Evolutionary conservation across 2,797 vertebrate genomes (phyloP), one percentile per base, ranked within the genome.

Genomic region (Rhinoraja longicauda): DNA sequence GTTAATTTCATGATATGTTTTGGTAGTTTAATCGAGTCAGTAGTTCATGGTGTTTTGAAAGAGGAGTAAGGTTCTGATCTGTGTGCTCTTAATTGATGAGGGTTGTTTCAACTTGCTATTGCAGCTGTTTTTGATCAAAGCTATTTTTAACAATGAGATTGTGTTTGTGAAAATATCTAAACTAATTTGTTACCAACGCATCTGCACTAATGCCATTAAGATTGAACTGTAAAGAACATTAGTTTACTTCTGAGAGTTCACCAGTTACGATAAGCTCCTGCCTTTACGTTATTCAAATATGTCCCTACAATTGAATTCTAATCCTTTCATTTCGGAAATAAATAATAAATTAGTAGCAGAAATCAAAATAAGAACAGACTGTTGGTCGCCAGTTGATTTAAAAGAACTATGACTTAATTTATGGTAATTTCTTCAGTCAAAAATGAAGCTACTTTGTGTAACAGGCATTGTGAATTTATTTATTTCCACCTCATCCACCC

Each of bases 141-240:
- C 75, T 92, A 45, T 57, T 73, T 92, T 75, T 53, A 72, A 24
- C 6, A 13, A 53, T 75, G 36, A 92, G 70, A 24, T 24, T 15
- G 13, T 53, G 39, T 75, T 73, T 53, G 13, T 84, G 72, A 24
- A 72, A 73, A 91, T 91, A 53, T 92, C 45, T 53, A 12, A 73
- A 39, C 39, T 70, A 73, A 24, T 19, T 73, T 73, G 45, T 91
- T 45, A 57, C 70, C 17, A 92, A 72, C 29, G 3, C 70, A 75
- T 53, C 26, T 91, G 21, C 39, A 1, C 21, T 62, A 73, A 29
- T 36, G 29, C n/a, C 21, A 26, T 73, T 32, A 67, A 92, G 21
- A 53, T 57, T 92, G 70, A 73, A 75, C 67, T 75, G 45, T 53
- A 53, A 92, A 92, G 24, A 91, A 53, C 64, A 90, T 26, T 72